Evolutionary conservation across 2,113 vertebrate genomes (phyloP), one percentile per base, ranked within the genome.

Genomic region (Muscicapa adusta): DNA sequence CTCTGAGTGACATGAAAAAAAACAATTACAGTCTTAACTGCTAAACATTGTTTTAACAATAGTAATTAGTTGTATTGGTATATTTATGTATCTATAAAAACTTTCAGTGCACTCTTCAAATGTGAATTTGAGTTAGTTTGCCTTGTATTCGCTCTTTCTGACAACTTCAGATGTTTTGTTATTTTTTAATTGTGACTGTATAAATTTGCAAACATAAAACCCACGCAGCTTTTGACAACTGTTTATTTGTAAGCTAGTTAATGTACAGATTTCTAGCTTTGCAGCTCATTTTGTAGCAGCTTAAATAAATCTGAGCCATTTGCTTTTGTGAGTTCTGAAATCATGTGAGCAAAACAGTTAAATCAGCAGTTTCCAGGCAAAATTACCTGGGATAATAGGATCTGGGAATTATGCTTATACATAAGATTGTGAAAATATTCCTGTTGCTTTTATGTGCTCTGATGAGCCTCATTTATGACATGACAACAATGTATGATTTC

Each of bases 131-230:
- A 67, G 67, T 84, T 87, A 43, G 38, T 81, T 91, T 92, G 48
- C 25, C 58, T 87, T 79, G 19, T 43, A 36, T 87, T 89, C 0
- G 0, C 16, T 91, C 34, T 56, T 92, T 91, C 62, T 89, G 87
- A 79, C 53, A 89, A 91, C 42, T 87, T 70, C 62, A 87, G 80
- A 87, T 48, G 38, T 89, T 95, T 91, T 95, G n/a, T 75, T 87
- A 36, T 93, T 88, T 95, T 87, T 42, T 93, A 68, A 87, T 89
- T 87, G 48, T 78, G 42, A 82, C 53, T 81, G 82, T 73, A 92
- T 89, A 93, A 78, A 94, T 94, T 94, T 92, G 38, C 70, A 91
- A 91, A 82, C 45, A 92, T 89, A 87, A 89, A 81, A 47, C 12
- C 18, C 3, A 2, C 29, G 25, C 45, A n/a, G 12, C 50, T 87